A percentile compares a stretch with the other conserved stretches of the same genome.
Evolutionary conservation across 1,140 invertebrate species (phyloP).

Genomic region (Heliconius melpomene): DNA sequence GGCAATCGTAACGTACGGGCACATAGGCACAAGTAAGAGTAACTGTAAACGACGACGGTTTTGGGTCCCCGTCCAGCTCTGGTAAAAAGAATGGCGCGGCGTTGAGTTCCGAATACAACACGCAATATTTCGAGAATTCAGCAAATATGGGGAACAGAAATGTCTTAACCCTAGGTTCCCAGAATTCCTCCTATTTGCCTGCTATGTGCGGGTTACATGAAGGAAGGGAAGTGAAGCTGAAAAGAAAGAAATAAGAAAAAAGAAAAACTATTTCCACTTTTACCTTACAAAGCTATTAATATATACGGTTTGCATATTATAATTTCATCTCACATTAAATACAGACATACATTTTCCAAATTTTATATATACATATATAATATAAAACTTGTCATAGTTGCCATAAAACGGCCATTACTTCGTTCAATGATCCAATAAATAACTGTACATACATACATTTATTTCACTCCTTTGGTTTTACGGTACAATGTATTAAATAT

Average conservation of each 20-base stretch:
- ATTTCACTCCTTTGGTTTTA: conserved; percentile 28
- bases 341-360: conserved; percentile 29
- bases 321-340: conserved; percentile 30
- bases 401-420: conserved; percentile 38
- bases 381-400: conserved; percentile 20
- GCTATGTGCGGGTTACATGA: no score
- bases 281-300: neutral
- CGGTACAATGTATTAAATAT: conserved; percentile 1
- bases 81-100: neutral
- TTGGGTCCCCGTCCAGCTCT: no score
- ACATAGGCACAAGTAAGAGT: no score
- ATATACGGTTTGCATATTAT: conserved; percentile 7
- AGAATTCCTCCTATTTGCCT: no score
- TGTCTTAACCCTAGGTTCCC: no score
- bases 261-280: neutral
- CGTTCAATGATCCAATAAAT: conserved; percentile 39
- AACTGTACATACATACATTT: conserved; percentile 22
- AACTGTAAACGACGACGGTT: no score
- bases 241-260: no score
- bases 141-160: neutral
- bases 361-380: neutral
- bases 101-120: neutral
- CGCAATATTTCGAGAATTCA: neutral
- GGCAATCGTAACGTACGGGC: no score
- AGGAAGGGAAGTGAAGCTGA: no score